phyloP scores from a whole-genome alignment of 1,140 invertebrate genomes.

The Grapholita molesta region DNA sequence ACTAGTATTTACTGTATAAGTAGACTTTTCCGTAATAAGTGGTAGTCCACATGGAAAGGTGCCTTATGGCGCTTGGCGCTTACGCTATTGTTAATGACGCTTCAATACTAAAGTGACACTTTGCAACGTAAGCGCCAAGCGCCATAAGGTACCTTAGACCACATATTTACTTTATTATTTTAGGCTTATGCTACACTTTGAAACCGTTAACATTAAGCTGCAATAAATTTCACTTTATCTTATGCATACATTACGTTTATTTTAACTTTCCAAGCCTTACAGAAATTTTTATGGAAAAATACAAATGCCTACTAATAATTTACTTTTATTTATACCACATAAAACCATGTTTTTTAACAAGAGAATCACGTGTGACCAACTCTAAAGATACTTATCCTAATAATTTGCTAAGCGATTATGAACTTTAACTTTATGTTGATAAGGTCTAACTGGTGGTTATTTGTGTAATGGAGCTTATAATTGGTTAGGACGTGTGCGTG shows the following conservation, averaged over 20 bases:
- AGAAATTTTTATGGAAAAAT: background rate
- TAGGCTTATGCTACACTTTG: no score
- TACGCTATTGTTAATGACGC: no score
- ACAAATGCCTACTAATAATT: background rate
- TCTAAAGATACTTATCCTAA: background rate
- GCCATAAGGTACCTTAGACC: no score
- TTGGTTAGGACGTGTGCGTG: background rate
- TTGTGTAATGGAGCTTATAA: background rate
- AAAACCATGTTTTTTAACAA: background rate
- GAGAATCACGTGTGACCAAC: background rate
- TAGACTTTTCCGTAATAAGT: no score
- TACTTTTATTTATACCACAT: background rate
- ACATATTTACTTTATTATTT: no score
- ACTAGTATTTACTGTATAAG: no score
- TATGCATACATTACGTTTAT: background rate
- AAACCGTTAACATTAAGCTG: no score
- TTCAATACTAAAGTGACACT: no score
- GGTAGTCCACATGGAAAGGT: no score
- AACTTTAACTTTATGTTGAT: background rate
- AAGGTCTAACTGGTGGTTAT: background rate
- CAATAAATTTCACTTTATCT: no score
- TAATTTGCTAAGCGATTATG: background rate
- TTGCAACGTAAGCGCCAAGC: no score
- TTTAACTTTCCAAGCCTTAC: background rate
- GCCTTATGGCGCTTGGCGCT: no score